phyloP scores from a whole-genome alignment of 2,113 vertebrate genomes.

The Halichoeres trimaculatus region DNA sequence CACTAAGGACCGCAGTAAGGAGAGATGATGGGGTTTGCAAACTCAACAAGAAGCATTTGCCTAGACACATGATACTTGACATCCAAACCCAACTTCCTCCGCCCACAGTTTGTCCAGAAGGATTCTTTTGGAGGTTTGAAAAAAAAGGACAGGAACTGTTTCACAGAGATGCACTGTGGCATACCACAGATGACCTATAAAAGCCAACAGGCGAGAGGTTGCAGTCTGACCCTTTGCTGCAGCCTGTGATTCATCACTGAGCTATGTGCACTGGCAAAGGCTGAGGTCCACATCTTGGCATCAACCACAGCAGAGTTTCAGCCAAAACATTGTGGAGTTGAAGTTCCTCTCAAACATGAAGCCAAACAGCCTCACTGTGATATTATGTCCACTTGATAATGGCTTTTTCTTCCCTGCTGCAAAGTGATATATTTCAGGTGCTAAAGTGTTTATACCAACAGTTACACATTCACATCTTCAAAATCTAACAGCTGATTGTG shows the following conservation, averaged over 20 bases:
- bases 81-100: slow-evolving; percentile 74
- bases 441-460: slow-evolving; percentile 19
- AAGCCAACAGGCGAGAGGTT: slow-evolving; percentile 51
- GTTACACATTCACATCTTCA: slow-evolving; percentile 12
- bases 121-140: slow-evolving; percentile 41
- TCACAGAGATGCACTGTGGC: slow-evolving; percentile 14
- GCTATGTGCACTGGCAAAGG: slow-evolving; percentile 23
- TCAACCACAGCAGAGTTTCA: slow-evolving; percentile 16
- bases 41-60: slow-evolving; percentile 72
- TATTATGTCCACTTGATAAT: slow-evolving; percentile 37
- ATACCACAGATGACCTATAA: slow-evolving; percentile 59
- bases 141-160: slow-evolving; percentile 29
- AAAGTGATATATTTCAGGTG: slow-evolving; percentile 49
- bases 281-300: slow-evolving; percentile 19
- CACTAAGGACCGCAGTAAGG: slow-evolving; percentile 63
- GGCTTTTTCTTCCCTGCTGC: slow-evolving; percentile 38
- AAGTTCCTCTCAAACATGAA: slow-evolving; percentile 15
- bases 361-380: slow-evolving; percentile 24
- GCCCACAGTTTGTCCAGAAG: slow-evolving; percentile 62
- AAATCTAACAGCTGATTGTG: slow-evolving; percentile 38
- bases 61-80: slow-evolving; percentile 75
- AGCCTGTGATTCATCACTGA: slow-evolving; percentile 45
- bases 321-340: slow-evolving; percentile 26
- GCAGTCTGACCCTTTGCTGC: slow-evolving; percentile 42
- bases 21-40: slow-evolving; percentile 72